phyloP scores from a whole-genome alignment of 35 echinoderm and acorn worm species.

The Eucidaris tribuloides region DNA sequence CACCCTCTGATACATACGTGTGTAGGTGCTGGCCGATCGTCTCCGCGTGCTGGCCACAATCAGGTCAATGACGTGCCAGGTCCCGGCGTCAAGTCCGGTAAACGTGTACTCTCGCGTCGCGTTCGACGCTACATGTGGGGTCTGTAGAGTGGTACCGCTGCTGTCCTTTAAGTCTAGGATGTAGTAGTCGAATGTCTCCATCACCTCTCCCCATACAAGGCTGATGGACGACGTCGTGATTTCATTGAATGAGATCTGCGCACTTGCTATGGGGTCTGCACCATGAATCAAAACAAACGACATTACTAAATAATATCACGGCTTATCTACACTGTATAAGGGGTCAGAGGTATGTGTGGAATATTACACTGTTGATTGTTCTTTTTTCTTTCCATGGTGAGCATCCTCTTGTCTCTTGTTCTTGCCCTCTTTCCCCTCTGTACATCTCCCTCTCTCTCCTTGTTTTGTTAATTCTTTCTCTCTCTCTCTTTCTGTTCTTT shows the following conservation, averaged over 20 bases:
- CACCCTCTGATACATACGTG: not conserved
- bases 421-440: too few species aligned
- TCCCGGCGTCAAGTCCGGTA: not conserved
- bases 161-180: not conserved
- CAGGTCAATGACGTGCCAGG: not conserved
- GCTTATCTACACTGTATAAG: too few species aligned
- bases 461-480: too few species aligned
- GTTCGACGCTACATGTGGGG: not conserved
- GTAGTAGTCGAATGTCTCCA: not conserved
- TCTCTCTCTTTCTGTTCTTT: too few species aligned
- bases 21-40: not conserved
- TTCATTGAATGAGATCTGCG: not conserved
- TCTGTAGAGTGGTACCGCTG: too few species aligned
- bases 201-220: not conserved
- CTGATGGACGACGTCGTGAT: not conserved
- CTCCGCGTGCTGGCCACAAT: not conserved
- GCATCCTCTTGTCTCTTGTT: too few species aligned
- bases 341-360: too few species aligned
- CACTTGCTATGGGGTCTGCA: not conserved
- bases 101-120: not conserved
- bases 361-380: too few species aligned
- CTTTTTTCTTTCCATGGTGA: too few species aligned
- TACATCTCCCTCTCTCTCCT: too few species aligned
- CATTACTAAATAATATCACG: too few species aligned
- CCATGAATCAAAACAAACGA: too few species aligned